phyloP scores from a whole-genome alignment of 2,113 vertebrate species.

The Prionailurus viverrinus region DNA sequence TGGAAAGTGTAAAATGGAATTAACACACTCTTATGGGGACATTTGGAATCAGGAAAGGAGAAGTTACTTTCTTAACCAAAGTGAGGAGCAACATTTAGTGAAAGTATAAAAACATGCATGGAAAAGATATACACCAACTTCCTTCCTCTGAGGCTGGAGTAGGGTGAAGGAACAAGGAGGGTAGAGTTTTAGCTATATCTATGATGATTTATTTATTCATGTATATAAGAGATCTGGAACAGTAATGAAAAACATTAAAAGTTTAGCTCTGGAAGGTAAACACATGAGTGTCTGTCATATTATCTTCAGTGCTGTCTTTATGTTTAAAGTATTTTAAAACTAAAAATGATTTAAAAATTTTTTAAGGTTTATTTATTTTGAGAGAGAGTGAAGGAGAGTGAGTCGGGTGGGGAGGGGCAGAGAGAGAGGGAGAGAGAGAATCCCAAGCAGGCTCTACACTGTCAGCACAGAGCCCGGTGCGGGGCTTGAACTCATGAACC shows the following conservation, averaged over 20 bases:
- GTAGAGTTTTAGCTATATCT: not conserved
- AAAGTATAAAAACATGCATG: not conserved
- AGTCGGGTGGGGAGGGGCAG: no score
- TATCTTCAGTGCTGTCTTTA: not conserved
- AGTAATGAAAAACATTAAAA: not conserved
- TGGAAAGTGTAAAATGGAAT: not conserved
- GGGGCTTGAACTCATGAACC: no score
- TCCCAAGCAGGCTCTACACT: no score
- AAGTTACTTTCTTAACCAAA: not conserved
- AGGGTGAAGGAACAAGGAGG: not conserved
- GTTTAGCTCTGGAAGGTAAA: not conserved
- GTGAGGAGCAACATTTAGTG: not conserved
- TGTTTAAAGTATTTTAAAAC: conserved; percentile 2
- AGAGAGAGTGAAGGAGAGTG: no score
- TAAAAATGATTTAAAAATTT: not conserved
- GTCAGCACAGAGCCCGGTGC: no score
- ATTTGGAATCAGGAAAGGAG: not conserved
- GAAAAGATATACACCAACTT: not conserved
- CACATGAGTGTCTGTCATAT: not conserved
- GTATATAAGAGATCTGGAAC: not conserved
- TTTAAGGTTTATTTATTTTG: no score
- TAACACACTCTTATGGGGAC: not conserved
- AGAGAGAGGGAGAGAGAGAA: no score
- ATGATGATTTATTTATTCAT: not conserved
- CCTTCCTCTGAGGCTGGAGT: not conserved